Evolutionary conservation across 2,797 vertebrate species (phyloP), one percentile per base, ranked within the genome.

Genomic region (Benthosema pterotum): DNA sequence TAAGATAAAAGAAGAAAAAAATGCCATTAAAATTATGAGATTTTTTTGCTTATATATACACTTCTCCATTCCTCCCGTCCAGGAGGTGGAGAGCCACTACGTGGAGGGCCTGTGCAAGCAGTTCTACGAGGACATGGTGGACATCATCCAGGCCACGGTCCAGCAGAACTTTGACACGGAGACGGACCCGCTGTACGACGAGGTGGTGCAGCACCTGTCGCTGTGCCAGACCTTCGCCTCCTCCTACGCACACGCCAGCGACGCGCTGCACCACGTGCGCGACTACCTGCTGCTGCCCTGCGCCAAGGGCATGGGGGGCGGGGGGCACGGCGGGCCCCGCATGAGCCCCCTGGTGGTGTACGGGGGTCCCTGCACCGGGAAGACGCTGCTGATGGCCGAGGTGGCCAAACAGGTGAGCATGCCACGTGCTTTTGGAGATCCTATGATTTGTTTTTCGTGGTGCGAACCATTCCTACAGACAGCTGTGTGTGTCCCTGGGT

Each of bases 51-150:
- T n/a, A n/a, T n/a, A n/a, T n/a, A n/a, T n/a, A n/a, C n/a, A n/a
- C n/a, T n/a, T n/a, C n/a, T n/a, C n/a, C n/a, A n/a, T n/a, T n/a
- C n/a, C n/a, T 25, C 57, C 99, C 84, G 98, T 97, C 28, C 95
- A 94, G 52, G 96, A 99, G 68, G 97, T 99, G 71, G 98, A 99
- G 86, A 98, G 94, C 70, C 95, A 99, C 74, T 99, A 99, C 42
- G 98, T 99, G 3, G 98, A 99, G 77, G 98, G 98, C 7, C 94
- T 99, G 46, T 96, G 98, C 16, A 99, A 99, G 83, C 98, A 99
- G 77, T 98, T 99, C 91, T 99, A 99, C 45, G 98, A 99, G 87
- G 98, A 99, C 84, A 98, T 99, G 97, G 95, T 99, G 71, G 98
- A 99, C 66, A 97, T 99, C 75, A 98, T 99, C 78, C 97, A 99